A percentile compares a stretch with the other conserved stretches of the same genome.
phyloP scores from a whole-genome alignment of 2,113 vertebrate genomes.

The Cynopterus brachyotis region DNA sequence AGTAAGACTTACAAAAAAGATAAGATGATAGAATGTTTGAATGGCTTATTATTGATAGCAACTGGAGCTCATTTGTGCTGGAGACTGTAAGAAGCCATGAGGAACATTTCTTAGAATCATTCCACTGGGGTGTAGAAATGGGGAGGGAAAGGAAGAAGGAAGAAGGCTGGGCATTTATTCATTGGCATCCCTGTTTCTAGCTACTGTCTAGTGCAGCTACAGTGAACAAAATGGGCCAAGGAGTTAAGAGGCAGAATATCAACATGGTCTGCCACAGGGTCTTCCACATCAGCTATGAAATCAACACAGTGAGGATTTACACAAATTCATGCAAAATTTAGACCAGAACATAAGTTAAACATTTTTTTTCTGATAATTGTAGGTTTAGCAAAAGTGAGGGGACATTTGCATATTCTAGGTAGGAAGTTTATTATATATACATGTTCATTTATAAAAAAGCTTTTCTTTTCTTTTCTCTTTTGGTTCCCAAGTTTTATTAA shows the following conservation, averaged over 20 bases:
- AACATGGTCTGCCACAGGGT: not conserved
- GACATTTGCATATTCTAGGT: not conserved
- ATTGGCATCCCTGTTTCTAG: not conserved
- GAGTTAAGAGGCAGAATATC: not conserved
- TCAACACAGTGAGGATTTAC: not conserved
- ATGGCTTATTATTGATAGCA: not conserved
- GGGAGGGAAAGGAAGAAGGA: not conserved
- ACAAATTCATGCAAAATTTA: not conserved
- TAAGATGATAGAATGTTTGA: not conserved
- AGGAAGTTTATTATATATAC: not conserved
- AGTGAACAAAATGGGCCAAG: not conserved
- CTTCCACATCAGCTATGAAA: not conserved
- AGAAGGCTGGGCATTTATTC: not conserved
- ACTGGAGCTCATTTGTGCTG: not conserved
- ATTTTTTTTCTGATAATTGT: not conserved
- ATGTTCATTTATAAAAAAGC: not conserved
- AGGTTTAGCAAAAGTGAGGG: not conserved
- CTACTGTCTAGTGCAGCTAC: not conserved
- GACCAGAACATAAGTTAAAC: not conserved
- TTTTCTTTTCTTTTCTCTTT: not conserved
- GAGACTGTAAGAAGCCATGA: not conserved
- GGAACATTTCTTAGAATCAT: not conserved
- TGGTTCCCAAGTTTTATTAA: not conserved
- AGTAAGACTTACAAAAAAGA: not conserved
- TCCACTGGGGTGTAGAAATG: not conserved